A percentile compares a stretch with the other conserved stretches of the same genome.
Conservation (phyloP, 2,888 invertebrate species). For the Dasypolia templi region DNA sequence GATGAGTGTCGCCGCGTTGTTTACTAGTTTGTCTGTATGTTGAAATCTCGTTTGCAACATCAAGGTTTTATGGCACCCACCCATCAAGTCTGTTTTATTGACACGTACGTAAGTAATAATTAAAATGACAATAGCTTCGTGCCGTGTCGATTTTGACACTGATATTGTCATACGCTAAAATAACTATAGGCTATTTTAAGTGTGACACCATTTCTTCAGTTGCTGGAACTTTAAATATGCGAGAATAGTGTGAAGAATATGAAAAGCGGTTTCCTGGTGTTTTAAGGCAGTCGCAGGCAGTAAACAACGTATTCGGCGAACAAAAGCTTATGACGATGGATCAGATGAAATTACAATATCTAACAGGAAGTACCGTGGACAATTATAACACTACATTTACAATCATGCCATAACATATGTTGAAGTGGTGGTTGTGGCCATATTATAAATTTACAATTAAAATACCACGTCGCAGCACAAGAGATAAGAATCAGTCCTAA, state of each 20-base stretch:
- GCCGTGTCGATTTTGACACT: constrained; percentile 58
- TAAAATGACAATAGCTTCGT: constrained; percentile 65
- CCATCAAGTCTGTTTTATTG: constrained; percentile 56
- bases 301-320: constrained; percentile 10
- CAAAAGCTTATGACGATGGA: constrained; percentile 31
- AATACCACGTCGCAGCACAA: neutral
- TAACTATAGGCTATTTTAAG: constrained; percentile 34
- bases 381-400: too few species aligned
- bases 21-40: constrained; percentile 57
- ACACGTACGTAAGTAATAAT: constrained; percentile 58
- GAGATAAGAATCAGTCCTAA: constrained; percentile 40
- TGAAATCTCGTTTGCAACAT: constrained; percentile 61
- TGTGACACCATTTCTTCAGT: constrained; percentile 43
- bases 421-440: too few species aligned
- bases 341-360: neutral
- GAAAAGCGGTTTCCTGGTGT: neutral
- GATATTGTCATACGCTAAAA: constrained; percentile 50
- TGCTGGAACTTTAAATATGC: constrained; percentile 13
- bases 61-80: constrained; percentile 49
- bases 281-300: neutral
- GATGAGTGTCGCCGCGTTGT: constrained; percentile 63
- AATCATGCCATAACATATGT: too few species aligned
- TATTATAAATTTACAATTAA: neutral
- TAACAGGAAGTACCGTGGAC: neutral
- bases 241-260: neutral